Evolutionary conservation across 1,140 invertebrate species (phyloP), one percentile per base, ranked within the genome.

Genomic region (Macrocentrus cingulum): DNA sequence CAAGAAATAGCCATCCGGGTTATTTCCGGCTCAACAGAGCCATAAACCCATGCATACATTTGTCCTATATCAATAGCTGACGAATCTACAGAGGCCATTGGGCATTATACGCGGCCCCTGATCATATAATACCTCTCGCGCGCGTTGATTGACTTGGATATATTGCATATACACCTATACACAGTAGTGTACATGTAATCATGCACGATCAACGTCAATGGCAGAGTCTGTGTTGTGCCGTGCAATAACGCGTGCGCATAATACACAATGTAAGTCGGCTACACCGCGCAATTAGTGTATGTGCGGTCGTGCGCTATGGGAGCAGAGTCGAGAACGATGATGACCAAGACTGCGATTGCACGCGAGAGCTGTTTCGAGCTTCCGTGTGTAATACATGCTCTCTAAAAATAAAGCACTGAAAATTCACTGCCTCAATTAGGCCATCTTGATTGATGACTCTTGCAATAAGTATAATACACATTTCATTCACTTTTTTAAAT

Each of bases 251-350:
- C 62, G 50, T 61, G 52, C 59, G 54, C 55, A 67, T 63, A 65
- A 62, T 63, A 44, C 57, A 69, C 67, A 66, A 65, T 65, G 64
- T 66, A 69, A 66, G 64, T 66, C 56, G 59, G 54, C 59, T 67
- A 66, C 61, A 63, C 58, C 64, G 61, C 59, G 57, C 64, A 68
- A 70, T 70, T 70, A 70, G 67, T 62, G 65, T 64, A 62, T 66
- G 59, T 53, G 64, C 64, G 64, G 67, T 63, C 34, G 59, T 63
- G 39, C 48, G 56, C 58, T 63, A 60, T 52, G 44, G 34, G 32
- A 36, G n/a, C n/a, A n/a, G n/a, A n/a, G 50, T 25, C 36, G 15
- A 42, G 39, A 13, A n/a, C n/a, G n/a, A 42, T 16, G 37, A 39
- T 39, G 37, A 18, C 41, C 18, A 42, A 16, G 15, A 42, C 41